phyloP scores from a whole-genome alignment of 2,797 vertebrate species.

The Parauchenoglanis punctatus region DNA sequence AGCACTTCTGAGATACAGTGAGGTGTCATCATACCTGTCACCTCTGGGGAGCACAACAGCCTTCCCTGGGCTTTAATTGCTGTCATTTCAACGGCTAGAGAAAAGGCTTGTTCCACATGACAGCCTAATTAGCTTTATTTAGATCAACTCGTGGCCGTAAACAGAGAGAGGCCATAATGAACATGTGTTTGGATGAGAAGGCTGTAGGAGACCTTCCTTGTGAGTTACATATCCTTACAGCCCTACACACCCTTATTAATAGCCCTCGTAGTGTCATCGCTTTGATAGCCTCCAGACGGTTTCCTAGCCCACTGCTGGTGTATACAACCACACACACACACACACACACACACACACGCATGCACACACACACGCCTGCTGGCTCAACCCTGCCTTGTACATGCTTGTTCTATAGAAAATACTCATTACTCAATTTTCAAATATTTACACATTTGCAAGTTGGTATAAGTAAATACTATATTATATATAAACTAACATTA shows the following conservation, averaged over 20 bases:
- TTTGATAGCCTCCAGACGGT: constrained; percentile 53
- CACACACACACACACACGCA: constrained; percentile 17
- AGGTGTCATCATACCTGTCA: constrained; percentile 54
- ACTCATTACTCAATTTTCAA: constrained; percentile 38
- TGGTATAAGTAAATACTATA: not conserved
- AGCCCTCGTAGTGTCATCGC: constrained; percentile 49
- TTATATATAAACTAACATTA: too few species aligned
- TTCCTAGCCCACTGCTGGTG: constrained; percentile 34
- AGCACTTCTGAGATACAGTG: constrained; percentile 53
- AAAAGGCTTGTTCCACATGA: constrained; percentile 58
- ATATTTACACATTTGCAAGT: constrained; percentile 28
- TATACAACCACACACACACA: constrained; percentile 19
- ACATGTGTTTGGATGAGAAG: constrained; percentile 37
- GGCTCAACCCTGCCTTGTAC: constrained; percentile 35
- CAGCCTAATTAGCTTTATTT: constrained; percentile 74
- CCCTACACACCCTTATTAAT: constrained; percentile 65
- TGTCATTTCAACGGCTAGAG: constrained; percentile 65
- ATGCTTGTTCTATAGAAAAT: constrained; percentile 30
- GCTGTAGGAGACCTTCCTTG: constrained; percentile 54
- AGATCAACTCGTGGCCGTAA: constrained; percentile 59
- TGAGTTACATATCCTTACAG: constrained; percentile 68
- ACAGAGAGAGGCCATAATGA: constrained; percentile 45
- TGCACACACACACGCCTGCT: not conserved
- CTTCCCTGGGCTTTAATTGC: constrained; percentile 71
- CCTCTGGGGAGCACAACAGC: constrained; percentile 55